Evolutionary conservation across 2,113 vertebrate genomes (phyloP).

Genomic region (Nesoenas mayeri): DNA sequence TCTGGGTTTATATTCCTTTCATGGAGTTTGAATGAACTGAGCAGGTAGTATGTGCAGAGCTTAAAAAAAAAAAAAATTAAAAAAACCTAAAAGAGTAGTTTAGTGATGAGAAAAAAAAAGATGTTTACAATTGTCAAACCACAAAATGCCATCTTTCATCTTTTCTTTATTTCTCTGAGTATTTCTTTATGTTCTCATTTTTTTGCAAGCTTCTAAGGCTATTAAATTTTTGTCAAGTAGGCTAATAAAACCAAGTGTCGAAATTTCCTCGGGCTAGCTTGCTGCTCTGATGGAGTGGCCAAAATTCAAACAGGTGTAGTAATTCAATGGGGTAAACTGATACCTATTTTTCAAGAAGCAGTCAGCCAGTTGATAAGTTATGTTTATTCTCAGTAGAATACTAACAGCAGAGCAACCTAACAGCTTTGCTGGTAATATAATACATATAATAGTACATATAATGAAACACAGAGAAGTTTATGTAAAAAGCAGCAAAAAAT

Average conservation of each 20-base stretch:
- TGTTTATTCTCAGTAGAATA: slow-evolving; percentile 55
- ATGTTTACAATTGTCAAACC: neutral
- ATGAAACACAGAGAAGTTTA: neutral
- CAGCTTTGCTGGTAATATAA: neutral
- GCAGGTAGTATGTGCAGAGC: neutral
- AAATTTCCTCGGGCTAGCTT: slow-evolving; percentile 36
- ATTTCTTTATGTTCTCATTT: neutral
- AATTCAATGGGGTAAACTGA: slow-evolving; percentile 45
- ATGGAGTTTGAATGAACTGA: neutral
- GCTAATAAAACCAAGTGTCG: slow-evolving; percentile 38
- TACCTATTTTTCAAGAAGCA: slow-evolving; percentile 46
- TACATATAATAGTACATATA: neutral
- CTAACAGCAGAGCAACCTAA: slow-evolving; percentile 8
- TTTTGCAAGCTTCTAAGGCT: neutral
- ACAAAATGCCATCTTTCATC: neutral
- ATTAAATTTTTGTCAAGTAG: slow-evolving; percentile 27
- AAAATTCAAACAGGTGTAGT: slow-evolving; percentile 57
- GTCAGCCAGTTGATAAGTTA: slow-evolving; percentile 53
- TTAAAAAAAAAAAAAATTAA: neutral
- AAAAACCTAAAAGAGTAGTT: neutral
- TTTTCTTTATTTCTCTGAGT: neutral
- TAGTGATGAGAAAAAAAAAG: neutral
- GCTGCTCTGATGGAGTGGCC: slow-evolving; percentile 9
- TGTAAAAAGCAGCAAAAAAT: neutral
- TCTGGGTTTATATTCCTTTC: neutral